Evolutionary conservation across 2,797 vertebrate species (phyloP).

Genomic region (Psittacula derbiana): DNA sequence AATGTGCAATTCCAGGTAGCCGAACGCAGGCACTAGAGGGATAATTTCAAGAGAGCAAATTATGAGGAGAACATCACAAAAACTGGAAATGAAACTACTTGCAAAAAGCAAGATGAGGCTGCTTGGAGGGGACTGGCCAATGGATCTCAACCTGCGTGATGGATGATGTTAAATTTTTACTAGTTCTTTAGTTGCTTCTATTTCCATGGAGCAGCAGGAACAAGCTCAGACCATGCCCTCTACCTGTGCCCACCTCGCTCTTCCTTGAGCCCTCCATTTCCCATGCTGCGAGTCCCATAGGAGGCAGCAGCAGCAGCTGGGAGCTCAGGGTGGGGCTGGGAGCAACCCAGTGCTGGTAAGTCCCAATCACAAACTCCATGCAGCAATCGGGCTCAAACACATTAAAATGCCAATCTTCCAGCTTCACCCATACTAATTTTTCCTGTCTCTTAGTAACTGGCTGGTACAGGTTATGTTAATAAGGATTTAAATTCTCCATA

Average conservation of each 20-base stretch:
- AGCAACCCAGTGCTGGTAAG: rapidly evolving
- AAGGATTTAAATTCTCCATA: slow-evolving; percentile 51
- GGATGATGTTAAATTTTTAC: neutral
- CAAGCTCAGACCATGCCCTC: rapidly evolving
- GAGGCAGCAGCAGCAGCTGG: neutral
- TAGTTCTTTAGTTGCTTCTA: neutral
- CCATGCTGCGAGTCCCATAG: rapidly evolving
- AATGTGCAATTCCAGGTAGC: neutral
- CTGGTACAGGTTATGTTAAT: slow-evolving; percentile 42
- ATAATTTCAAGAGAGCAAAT: neutral
- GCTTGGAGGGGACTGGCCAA: neutral
- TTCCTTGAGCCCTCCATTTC: rapidly evolving
- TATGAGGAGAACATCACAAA: neutral
- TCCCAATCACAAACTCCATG: neutral
- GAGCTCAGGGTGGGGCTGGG: rapidly evolving
- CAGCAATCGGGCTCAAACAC: neutral
- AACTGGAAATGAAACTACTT: neutral
- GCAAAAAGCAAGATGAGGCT: neutral
- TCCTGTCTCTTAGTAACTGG: slow-evolving; percentile 44
- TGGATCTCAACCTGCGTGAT: neutral
- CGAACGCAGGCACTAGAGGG: neutral
- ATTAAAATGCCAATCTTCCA: neutral
- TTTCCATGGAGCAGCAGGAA: neutral
- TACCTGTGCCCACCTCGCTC: rapidly evolving
- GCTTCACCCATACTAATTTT: neutral